phyloP scores from a whole-genome alignment of 2,888 invertebrate genomes.

The Macropis europaea region DNA sequence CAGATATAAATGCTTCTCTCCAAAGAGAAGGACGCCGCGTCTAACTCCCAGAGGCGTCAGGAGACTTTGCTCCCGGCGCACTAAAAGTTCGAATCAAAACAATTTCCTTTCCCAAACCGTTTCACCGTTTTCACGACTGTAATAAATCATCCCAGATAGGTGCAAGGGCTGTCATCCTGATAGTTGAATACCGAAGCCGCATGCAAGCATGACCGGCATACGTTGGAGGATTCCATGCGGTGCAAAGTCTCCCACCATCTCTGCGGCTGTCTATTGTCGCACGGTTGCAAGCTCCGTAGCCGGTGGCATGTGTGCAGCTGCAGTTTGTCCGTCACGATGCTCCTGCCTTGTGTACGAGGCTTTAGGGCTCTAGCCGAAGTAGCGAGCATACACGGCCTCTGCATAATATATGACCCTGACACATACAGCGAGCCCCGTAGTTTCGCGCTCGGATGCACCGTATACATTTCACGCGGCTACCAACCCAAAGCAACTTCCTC shows the following conservation, averaged over 20 bases:
- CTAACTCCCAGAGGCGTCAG: no score
- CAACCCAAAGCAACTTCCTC: neutral
- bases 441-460: constrained; percentile 16
- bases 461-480: neutral
- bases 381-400: constrained; percentile 12
- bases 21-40: no score
- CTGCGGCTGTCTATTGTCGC: constrained; percentile 13
- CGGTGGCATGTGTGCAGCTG: constrained; percentile 29
- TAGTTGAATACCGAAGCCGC: neutral
- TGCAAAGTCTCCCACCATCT: constrained; percentile 2
- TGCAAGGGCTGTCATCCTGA: no score
- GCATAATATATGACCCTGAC: constrained; percentile 32
- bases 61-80: no score
- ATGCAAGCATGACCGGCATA: neutral
- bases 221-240: neutral
- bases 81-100: no score
- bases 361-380: constrained; percentile 29
- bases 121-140: no score
- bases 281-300: constrained; percentile 9
- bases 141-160: no score
- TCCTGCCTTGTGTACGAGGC: constrained; percentile 15
- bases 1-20: no score
- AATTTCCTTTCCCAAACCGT: no score
- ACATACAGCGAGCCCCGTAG: neutral
- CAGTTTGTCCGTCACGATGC: constrained; percentile 40